Percentiles rank a stretch among this genome's conserved stretches.
phyloP scores from a whole-genome alignment of 2,797 vertebrate genomes.

The Microctenopoma lineatum region DNA sequence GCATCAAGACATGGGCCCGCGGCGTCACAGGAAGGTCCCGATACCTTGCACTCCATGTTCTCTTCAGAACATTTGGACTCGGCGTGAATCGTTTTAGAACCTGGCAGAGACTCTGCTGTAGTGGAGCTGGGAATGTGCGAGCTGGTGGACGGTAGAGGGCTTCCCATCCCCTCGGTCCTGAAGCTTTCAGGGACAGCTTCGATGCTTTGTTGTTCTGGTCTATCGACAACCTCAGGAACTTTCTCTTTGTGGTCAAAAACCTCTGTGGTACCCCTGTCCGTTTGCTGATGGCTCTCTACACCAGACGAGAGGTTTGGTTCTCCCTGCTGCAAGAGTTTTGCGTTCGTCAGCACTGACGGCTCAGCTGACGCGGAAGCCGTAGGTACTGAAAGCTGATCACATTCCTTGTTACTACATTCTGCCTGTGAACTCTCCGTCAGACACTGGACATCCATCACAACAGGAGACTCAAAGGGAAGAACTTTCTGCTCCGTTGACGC shows the following conservation, averaged over 20 bases:
- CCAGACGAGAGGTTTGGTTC: slow-evolving; percentile 45
- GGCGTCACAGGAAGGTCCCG: slow-evolving; percentile 51
- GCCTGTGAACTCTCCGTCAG: slow-evolving; percentile 52
- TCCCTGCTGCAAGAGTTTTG: slow-evolving; percentile 51
- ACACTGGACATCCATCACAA: slow-evolving; percentile 53
- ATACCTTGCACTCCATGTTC: slow-evolving; percentile 62
- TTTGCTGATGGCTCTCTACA: slow-evolving; percentile 51
- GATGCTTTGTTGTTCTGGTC: slow-evolving; percentile 49
- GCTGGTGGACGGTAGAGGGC: slow-evolving; percentile 63
- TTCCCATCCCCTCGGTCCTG: slow-evolving; percentile 53
- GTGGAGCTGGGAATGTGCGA: slow-evolving; percentile 55
- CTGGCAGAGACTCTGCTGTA: slow-evolving; percentile 57
- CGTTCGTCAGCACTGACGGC: slow-evolving; percentile 24
- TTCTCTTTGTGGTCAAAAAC: slow-evolving; percentile 73
- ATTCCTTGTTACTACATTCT: slow-evolving; percentile 65
- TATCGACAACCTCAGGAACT: slow-evolving; percentile 38
- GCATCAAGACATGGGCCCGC: slow-evolving; percentile 28
- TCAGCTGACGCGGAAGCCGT: slow-evolving; percentile 55
- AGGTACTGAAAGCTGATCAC: slow-evolving; percentile 41
- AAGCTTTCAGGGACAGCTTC: slow-evolving; percentile 45
- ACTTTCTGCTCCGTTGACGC: slow-evolving; percentile 76
- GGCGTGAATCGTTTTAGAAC: slow-evolving; percentile 31
- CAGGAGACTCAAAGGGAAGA: slow-evolving; percentile 62
- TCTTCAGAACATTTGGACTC: slow-evolving; percentile 61
- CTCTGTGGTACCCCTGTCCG: slow-evolving; percentile 19